Percentiles rank a stretch among this genome's conserved stretches.
phyloP scores from a whole-genome alignment of 2,113 vertebrate species.

The Alectura lathami region DNA sequence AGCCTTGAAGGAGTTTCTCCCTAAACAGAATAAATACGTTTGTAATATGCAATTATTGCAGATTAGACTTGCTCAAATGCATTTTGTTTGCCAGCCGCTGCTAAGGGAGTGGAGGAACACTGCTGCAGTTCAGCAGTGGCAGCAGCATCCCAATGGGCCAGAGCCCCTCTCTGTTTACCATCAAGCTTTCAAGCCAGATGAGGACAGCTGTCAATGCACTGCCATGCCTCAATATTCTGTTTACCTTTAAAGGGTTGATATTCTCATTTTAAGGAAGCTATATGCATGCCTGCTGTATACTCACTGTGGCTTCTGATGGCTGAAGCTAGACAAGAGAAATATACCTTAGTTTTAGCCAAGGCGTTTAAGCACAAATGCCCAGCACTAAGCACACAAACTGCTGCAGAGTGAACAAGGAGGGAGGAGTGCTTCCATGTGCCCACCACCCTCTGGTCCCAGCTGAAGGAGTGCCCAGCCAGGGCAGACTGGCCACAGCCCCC shows the following conservation, averaged over 20 bases:
- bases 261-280: background rate
- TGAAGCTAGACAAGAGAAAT: background rate
- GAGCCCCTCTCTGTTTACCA: background rate
- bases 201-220: background rate
- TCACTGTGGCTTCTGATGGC: background rate
- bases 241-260: background rate
- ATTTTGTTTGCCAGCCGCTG: background rate
- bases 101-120: background rate
- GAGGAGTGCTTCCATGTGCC: background rate
- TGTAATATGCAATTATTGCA: slow-evolving; percentile 2
- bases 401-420: background rate
- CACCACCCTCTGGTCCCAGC: too few species aligned
- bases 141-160: background rate
- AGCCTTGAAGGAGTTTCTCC: slow-evolving; percentile 7
- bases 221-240: too few species aligned
- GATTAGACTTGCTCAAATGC: slow-evolving; percentile 30
- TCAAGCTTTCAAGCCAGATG: background rate
- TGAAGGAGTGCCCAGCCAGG: background rate
- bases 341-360: background rate
- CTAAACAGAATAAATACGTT: slow-evolving; percentile 45
- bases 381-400: background rate
- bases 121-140: background rate
- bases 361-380: background rate
- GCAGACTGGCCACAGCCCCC: background rate
- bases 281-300: background rate